phyloP scores from a whole-genome alignment of 2,797 vertebrate genomes.

The Ptychobarbus kaznakovi region DNA sequence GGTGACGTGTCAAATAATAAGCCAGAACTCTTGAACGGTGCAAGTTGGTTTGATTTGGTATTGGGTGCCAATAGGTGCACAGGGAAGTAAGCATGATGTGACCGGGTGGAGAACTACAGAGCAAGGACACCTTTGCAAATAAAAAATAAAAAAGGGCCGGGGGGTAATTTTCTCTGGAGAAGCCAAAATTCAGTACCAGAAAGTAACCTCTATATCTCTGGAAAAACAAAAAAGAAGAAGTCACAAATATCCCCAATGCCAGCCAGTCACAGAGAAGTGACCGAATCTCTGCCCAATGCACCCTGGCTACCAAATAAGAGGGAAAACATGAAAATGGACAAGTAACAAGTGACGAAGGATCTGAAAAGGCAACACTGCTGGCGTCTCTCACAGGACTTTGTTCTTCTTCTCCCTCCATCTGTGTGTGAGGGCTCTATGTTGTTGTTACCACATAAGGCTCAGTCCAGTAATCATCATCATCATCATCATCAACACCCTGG shows the following conservation, averaged over 20 bases:
- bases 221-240: slow-evolving; percentile 44
- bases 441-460: slow-evolving; percentile 78
- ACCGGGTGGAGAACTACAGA: slow-evolving; percentile 54
- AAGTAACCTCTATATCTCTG: slow-evolving; percentile 68
- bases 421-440: slow-evolving; percentile 69
- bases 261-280: slow-evolving; percentile 65
- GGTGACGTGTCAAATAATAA: slow-evolving; percentile 64
- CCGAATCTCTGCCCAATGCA: slow-evolving; percentile 65
- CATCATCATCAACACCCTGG: slow-evolving; percentile 23
- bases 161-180: slow-evolving; percentile 58
- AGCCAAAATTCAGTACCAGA: slow-evolving; percentile 75
- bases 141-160: neutral
- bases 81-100: slow-evolving; percentile 63
- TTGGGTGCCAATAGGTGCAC: slow-evolving; percentile 71
- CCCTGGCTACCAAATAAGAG: slow-evolving; percentile 71
- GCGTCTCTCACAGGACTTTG: slow-evolving; percentile 77
- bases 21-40: slow-evolving; percentile 72
- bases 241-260: slow-evolving; percentile 42
- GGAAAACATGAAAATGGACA: slow-evolving; percentile 74
- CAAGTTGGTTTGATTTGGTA: slow-evolving; percentile 80
- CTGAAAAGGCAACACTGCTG: slow-evolving; percentile 85
- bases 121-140: slow-evolving; percentile 26
- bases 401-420: slow-evolving; percentile 57
- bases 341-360: slow-evolving; percentile 80
- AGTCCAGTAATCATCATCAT: slow-evolving; percentile 68